Evolutionary conservation across 2,797 vertebrate genomes (phyloP).

Genomic region (Caiman crocodilus): DNA sequence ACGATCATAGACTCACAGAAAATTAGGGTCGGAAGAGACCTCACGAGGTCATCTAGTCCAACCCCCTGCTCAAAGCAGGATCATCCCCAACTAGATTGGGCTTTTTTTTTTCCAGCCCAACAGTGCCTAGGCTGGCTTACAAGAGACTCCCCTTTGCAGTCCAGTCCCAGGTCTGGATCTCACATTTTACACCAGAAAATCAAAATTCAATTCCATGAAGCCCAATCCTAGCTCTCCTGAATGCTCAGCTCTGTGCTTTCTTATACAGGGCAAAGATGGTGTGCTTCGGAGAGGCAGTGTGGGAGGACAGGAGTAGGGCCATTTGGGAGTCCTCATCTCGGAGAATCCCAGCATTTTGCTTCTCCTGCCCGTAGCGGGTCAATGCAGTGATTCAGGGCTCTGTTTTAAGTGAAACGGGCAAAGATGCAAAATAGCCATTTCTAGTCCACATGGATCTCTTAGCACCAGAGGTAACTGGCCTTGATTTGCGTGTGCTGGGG

Average conservation of each 20-base stretch:
- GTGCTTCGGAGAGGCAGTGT: neutral
- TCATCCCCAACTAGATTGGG: too few relatives aligned
- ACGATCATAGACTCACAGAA: too few relatives aligned
- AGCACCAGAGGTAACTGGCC: neutral
- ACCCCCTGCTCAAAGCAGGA: too few relatives aligned
- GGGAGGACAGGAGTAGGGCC: neutral
- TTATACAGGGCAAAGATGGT: neutral
- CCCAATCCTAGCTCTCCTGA: neutral
- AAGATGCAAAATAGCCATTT: accelerated
- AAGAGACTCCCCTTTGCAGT: neutral
- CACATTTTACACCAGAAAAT: neutral
- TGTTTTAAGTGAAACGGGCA: neutral
- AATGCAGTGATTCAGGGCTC: neutral
- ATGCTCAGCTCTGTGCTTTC: neutral
- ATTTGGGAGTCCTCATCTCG: neutral
- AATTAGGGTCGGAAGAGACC: too few relatives aligned
- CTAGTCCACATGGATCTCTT: neutral
- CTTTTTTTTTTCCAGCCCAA: too few relatives aligned
- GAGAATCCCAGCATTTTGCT: neutral
- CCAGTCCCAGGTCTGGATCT: neutral
- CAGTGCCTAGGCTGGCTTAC: neutral
- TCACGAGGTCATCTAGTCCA: too few relatives aligned
- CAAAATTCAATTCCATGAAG: neutral
- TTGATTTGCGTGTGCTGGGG: neutral
- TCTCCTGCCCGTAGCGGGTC: neutral